A percentile compares a stretch with the other conserved stretches of the same genome.
phyloP scores from a whole-genome alignment of 2,888 invertebrate genomes.

The Didymodactylos carnosus region DNA sequence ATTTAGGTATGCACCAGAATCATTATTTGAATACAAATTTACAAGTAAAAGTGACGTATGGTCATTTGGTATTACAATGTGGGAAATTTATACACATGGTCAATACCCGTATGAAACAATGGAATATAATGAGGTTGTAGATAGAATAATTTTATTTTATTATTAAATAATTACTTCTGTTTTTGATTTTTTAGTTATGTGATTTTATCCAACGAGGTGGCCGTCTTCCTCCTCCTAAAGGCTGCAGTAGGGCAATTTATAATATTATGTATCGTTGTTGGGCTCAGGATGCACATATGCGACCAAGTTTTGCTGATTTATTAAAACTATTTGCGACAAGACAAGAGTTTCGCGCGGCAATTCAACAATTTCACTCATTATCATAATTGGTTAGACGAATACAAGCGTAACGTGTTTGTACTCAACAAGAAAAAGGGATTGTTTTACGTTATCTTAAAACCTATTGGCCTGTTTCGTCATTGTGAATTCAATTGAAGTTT shows the following conservation, averaged over 20 bases:
- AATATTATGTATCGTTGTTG: conserved; percentile 10
- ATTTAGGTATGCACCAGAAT: conserved; percentile 57
- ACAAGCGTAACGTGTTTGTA: too few species aligned
- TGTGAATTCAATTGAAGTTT: too few species aligned
- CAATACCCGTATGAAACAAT: conserved; percentile 57
- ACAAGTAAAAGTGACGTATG: conserved; percentile 79
- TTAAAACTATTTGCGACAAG: background rate
- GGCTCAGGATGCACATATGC: conserved; percentile 2
- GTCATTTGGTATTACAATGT: conserved; percentile 79
- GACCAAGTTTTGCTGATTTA: conserved; percentile 10
- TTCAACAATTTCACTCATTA: background rate
- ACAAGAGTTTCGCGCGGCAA: background rate
- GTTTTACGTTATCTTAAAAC: too few species aligned
- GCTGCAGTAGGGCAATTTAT: conserved; percentile 1
- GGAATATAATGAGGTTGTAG: conserved; percentile 4
- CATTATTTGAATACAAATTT: conserved; percentile 74
- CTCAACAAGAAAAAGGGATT: too few species aligned
- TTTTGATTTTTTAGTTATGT: background rate
- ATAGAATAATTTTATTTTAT: too few species aligned
- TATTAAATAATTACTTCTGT: too few species aligned
- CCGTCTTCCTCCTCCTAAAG: background rate
- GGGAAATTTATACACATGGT: conserved; percentile 84
- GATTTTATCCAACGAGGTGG: background rate
- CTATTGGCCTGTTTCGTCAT: too few species aligned
- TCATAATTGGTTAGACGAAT: background rate